Evolutionary conservation across 92 coral and sea anemone species (phyloP), one percentile per base, ranked within the genome.

Genomic region (Nematostella vectensis): DNA sequence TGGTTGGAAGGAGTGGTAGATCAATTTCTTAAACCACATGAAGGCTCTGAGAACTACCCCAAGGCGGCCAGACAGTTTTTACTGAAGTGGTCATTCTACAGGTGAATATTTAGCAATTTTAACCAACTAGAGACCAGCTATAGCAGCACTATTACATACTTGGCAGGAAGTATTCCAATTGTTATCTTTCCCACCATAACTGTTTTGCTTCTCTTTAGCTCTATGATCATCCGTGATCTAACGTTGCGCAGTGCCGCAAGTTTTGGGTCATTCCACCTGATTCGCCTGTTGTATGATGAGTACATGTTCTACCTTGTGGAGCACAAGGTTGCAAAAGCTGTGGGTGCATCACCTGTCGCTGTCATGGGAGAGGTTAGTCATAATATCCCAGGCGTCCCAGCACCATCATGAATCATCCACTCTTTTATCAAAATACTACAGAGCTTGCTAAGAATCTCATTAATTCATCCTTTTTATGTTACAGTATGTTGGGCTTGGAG

Each of bases 181-280:
- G n/a, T n/a, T n/a, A n/a, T n/a, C n/a, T n/a, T n/a, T n/a, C n/a
- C n/a, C n/a, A n/a, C n/a, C n/a, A n/a, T n/a, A n/a, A n/a, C n/a
- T n/a, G n/a, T n/a, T n/a, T n/a, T n/a, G n/a, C n/a, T n/a, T n/a
- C 85, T 43, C 61, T 69, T 6, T 68, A 93, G 99, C 54, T 93
- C 99, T 6, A 93, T 93, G 99, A 88, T 93, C 29, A 93, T 93
- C 53, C 91, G 99, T 56, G 99, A 93, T 58, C 68, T 93, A 48
- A 93, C 99, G 17, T 63, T 93, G 50, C 77, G 99, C 24, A 93
- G 99, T 82, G 99, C 99, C 9, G 99, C 99, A 43, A 93, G 99
- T 54, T 93, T 93, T 87, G 99, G 99, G 1, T 93, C 99, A 10
- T 93, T 93, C 60, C 99, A 93, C 59, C 69, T 93, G 57, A 93